phyloP scores from a whole-genome alignment of 2,797 vertebrate genomes.

The Malurus splendens region DNA sequence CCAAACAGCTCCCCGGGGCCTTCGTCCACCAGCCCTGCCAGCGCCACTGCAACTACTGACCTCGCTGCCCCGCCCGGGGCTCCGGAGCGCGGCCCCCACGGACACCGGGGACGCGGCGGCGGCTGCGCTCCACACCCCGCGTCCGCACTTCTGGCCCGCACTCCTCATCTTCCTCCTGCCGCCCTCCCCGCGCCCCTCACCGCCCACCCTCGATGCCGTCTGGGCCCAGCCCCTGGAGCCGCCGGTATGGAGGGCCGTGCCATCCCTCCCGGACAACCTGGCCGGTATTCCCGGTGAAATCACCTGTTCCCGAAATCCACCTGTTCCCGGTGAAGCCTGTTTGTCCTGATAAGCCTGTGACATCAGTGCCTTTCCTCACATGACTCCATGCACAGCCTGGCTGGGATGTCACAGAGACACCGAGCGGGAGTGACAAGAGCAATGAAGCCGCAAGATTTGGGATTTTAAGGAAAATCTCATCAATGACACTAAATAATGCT shows the following conservation, averaged over 20 bases:
- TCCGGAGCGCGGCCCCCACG: not conserved
- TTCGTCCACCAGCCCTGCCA: conserved; percentile 94
- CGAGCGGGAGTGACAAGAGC: not conserved
- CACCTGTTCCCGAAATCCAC: not conserved
- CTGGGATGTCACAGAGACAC: conserved; percentile 25
- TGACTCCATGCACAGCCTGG: not conserved
- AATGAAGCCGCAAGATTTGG: not conserved
- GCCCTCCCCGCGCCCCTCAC: not conserved
- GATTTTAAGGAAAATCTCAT: not conserved
- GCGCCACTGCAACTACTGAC: conserved; percentile 91
- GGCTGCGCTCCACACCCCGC: not conserved
- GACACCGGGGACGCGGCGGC: not conserved
- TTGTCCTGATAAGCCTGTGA: conserved; percentile 35
- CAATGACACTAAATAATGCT: not conserved
- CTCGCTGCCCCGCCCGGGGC: not conserved
- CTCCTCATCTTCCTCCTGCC: not conserved
- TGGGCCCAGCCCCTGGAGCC: not conserved
- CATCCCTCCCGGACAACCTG: not conserved
- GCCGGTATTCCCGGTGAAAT: not conserved
- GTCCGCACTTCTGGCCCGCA: not conserved
- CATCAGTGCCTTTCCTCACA: conserved; percentile 62
- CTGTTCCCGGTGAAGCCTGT: not conserved
- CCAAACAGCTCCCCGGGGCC: conserved; percentile 73
- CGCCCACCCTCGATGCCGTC: not conserved
- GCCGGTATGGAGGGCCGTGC: rapidly evolving